Evolutionary conservation across 2,888 invertebrate genomes (phyloP).

Genomic region (Pyralis farinalis): DNA sequence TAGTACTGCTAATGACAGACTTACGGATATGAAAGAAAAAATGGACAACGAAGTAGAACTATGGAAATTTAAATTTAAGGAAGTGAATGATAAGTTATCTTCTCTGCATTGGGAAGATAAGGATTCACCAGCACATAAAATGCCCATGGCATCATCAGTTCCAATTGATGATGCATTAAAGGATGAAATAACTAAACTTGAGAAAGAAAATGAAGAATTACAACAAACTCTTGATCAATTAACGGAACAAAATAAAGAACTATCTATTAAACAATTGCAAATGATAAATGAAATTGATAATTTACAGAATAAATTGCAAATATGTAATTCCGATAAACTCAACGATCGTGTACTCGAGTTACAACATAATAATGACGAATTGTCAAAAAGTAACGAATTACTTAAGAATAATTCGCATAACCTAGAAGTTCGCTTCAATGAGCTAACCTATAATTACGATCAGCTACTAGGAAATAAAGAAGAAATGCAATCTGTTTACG

Average conservation of each 20-base stretch:
- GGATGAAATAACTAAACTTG: conserved; percentile 58
- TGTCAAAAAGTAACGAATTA: conserved; percentile 27
- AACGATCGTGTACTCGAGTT: conserved; percentile 41
- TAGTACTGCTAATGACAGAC: conserved; percentile 87
- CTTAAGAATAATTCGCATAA: conserved; percentile 31
- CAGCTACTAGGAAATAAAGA: conserved; percentile 34
- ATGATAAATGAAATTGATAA: conserved; percentile 47
- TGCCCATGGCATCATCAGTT: conserved; percentile 9
- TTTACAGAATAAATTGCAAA: conserved; percentile 44
- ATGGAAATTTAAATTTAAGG: conserved; percentile 86
- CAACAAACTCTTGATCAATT: conserved; percentile 54
- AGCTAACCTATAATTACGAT: conserved; percentile 32
- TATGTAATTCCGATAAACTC: conserved; percentile 38
- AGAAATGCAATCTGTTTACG: conserved; percentile 34
- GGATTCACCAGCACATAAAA: conserved; percentile 34
- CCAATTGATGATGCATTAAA: conserved; percentile 28
- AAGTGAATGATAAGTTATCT: conserved; percentile 84
- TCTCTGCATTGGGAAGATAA: conserved; percentile 56
- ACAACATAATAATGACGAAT: conserved; percentile 29
- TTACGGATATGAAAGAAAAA: conserved; percentile 90
- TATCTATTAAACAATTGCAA: conserved; percentile 36
- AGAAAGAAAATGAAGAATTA: conserved; percentile 71
- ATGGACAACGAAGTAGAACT: conserved; percentile 88
- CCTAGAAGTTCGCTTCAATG: conserved; percentile 32
- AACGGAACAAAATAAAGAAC: conserved; percentile 49